These are phyloP conservation scores for Monochamus alternatus DNA, from an alignment of 2,888 invertebrate genomes.

Conservation along the genomic window DNA sequence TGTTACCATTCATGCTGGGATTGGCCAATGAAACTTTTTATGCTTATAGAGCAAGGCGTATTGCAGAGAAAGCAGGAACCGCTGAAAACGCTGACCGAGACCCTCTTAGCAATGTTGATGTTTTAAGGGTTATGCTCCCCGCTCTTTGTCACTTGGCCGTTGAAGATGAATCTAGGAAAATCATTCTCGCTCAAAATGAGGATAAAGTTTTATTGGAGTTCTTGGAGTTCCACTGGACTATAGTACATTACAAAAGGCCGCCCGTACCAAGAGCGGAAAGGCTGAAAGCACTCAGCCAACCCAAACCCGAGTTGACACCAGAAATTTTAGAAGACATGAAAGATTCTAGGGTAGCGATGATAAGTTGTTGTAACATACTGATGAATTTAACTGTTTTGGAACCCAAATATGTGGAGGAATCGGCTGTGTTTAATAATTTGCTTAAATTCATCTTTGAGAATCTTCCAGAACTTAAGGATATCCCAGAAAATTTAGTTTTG, in stretches of 20 bases:
- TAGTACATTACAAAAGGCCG: constrained; percentile 89
- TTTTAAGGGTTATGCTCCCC: constrained; percentile 88
- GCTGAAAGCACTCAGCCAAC: constrained; percentile 82
- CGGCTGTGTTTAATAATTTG: constrained; percentile 83
- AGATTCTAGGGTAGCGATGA: constrained; percentile 88
- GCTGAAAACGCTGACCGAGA: constrained; percentile 66
- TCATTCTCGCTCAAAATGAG: constrained; percentile 84
- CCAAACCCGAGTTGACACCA: constrained; percentile 83
- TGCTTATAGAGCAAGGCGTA: constrained; percentile 78
- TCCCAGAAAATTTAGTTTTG: constrained; percentile 87
- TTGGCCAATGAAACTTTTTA: constrained; percentile 88
- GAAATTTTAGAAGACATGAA: constrained; percentile 86
- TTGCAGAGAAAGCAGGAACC: constrained; percentile 78
- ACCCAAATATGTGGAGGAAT: constrained; percentile 86
- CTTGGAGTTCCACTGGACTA: constrained; percentile 88
- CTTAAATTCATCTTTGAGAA: constrained; percentile 90
- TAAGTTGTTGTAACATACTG: constrained; percentile 91
- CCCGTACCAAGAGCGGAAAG: constrained; percentile 87
- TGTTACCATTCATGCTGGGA: constrained; percentile 87
- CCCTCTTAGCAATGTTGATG: constrained; percentile 74
- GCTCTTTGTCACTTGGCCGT: constrained; percentile 93
- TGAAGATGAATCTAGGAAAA: constrained; percentile 89
- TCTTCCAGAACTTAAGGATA: constrained; percentile 87
- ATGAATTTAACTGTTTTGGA: constrained; percentile 95
- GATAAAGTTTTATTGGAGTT: constrained; percentile 88